Evolutionary conservation across 2,888 invertebrate species (phyloP).

Genomic region (Tyria jacobaeae): DNA sequence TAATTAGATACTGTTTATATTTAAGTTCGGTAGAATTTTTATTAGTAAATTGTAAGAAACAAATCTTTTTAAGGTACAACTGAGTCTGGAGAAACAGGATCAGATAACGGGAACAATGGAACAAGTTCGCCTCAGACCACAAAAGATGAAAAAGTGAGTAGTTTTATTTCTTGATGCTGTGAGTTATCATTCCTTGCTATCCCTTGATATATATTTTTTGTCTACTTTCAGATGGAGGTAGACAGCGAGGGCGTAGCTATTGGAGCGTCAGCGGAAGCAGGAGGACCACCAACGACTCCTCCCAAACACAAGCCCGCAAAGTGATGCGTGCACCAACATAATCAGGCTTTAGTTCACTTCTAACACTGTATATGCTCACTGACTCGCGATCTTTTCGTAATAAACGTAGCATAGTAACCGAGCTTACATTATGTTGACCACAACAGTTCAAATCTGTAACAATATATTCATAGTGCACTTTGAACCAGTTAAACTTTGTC

Average conservation of each 20-base stretch:
- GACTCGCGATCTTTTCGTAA: not conserved
- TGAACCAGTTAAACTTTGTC: too few species aligned
- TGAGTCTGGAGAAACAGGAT: constrained; percentile 71
- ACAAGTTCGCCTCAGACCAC: constrained; percentile 70
- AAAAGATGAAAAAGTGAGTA: constrained; percentile 79
- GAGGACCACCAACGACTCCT: constrained; percentile 81
- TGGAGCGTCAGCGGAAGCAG: constrained; percentile 81
- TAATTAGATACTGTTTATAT: not conserved
- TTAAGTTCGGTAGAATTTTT: too few species aligned
- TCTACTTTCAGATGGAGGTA: constrained; percentile 73
- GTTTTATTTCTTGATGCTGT: not conserved
- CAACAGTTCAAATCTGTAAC: too few species aligned
- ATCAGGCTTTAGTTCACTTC: not conserved
- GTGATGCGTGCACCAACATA: constrained; percentile 62
- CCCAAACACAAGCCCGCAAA: constrained; percentile 81
- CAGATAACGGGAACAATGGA: constrained; percentile 76
- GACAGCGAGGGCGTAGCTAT: constrained; percentile 84
- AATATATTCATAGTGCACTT: too few species aligned
- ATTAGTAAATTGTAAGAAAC: too few species aligned
- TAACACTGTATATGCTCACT: constrained; percentile 15
- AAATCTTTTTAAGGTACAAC: constrained; percentile 61
- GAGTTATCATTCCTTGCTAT: not conserved
- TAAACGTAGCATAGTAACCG: not conserved
- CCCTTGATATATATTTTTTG: not conserved
- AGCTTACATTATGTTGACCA: not conserved